A percentile compares a stretch with the other conserved stretches of the same genome.
phyloP scores from a whole-genome alignment of 2,888 invertebrate genomes.

The Drosophila cognata region DNA sequence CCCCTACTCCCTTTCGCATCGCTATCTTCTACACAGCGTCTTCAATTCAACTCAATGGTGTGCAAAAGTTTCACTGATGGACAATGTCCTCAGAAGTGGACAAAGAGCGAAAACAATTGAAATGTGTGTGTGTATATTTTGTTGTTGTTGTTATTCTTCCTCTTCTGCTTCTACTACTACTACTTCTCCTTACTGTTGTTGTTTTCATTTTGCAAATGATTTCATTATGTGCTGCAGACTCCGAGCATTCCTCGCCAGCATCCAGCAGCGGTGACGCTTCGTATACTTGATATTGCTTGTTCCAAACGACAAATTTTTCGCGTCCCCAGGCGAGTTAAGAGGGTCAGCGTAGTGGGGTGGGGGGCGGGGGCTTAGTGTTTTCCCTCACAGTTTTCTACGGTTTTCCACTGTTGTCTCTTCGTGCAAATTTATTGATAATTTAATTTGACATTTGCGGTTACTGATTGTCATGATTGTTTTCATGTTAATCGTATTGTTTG shows the following conservation, averaged over 20 bases:
- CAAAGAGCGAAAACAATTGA: conserved; percentile 45
- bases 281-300: conserved; percentile 69
- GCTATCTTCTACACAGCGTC: conserved; percentile 31
- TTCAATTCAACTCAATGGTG: conserved; percentile 77
- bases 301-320: conserved; percentile 50
- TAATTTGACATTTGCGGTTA: conserved; percentile 83
- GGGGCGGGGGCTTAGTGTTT: background rate
- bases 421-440: conserved; percentile 83
- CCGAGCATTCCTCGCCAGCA: conserved; percentile 19
- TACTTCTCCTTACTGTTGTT: conserved; percentile 32
- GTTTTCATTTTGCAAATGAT: conserved; percentile 79
- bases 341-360: background rate
- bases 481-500: conserved; percentile 80
- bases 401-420: conserved; percentile 39
- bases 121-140: conserved; percentile 17
- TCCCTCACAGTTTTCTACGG: conserved; percentile 3
- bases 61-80: conserved; percentile 73
- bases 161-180: conserved; percentile 9
- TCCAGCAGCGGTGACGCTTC: conserved; percentile 32
- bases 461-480: conserved; percentile 82
- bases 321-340: conserved; percentile 28
- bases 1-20: background rate
- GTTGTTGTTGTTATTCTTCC: conserved; percentile 5
- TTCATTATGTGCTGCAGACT: conserved; percentile 72
- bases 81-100: conserved; percentile 57